Conservation (phyloP, 1,140 invertebrate species). For the Bombus vancouverensis region DNA sequence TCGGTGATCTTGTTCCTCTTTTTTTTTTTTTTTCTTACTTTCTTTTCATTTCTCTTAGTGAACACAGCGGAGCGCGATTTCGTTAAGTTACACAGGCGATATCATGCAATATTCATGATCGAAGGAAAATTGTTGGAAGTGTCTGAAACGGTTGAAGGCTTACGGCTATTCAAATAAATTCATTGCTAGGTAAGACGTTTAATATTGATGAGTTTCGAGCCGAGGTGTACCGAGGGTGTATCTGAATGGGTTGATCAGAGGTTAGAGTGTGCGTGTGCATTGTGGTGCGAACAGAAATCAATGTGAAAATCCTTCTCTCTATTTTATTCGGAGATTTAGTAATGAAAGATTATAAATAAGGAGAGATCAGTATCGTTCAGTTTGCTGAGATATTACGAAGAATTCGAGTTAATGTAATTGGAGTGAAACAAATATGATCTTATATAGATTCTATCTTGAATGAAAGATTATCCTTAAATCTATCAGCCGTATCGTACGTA, state of each 20-base stretch:
- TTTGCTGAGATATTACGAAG: too few relatives aligned
- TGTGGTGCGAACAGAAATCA: background rate
- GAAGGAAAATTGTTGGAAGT: constrained; percentile 15
- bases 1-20: background rate
- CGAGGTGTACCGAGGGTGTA: background rate
- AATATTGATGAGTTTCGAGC: constrained; percentile 21
- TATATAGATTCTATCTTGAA: too few relatives aligned
- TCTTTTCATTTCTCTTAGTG: background rate
- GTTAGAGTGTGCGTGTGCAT: background rate
- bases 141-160: constrained; percentile 23
- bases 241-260: constrained; percentile 20
- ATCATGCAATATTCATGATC: constrained; percentile 23
- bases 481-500: background rate
- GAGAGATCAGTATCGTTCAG: too few relatives aligned
- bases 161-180: constrained; percentile 33
- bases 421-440: background rate
- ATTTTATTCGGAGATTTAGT: background rate
- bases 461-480: background rate
- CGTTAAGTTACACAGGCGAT: constrained; percentile 8
- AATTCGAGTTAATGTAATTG: too few relatives aligned
- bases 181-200: constrained; percentile 30
- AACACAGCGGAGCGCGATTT: background rate
- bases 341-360: too few relatives aligned
- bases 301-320: background rate
- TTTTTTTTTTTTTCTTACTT: background rate